Base-by-base conservation (phyloP, 2,888 invertebrate genomes). In the Torymus tubicola region DNA sequence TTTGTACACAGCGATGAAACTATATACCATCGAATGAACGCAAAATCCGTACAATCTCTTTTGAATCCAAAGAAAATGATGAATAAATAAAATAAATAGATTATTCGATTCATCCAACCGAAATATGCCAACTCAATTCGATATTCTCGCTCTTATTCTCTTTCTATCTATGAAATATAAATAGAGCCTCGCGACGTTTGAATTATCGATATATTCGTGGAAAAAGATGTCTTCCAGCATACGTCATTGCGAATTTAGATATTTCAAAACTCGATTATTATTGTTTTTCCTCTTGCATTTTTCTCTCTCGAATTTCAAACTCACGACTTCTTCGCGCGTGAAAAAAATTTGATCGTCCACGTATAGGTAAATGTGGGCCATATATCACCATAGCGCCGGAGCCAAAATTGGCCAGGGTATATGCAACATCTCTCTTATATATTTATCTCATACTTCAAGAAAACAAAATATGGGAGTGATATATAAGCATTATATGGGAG, bases 101-200 rank as follows among this genome's bases (percentile, higher is more conserved):
- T 74, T 57, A 67, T 65, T 65, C 67, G 65, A 74, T 74, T 67
- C 74, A 65, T 2, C 58, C 65, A 42, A 50, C 74, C 74, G 65
- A 74, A 74, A 74, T 74, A 74, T 53, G 60, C 21, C 64, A 74
- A 16, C 58, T 57, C 60, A 52, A 71, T 71, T 71, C 71, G 18
- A 14, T 31, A 52, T 24, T n/a, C n/a, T n/a, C n/a, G n/a, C 16
- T 70, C 31, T 24, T 3, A 24, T 3, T 67, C 16, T n/a, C 3
- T 42, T 42, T 1, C 18, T 2, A 61, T 5, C 50, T 69, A 58
- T 70, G 57, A 70, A 70, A 58, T 58, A 58, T 70, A 52, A 57
- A 68, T 55, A 57, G 42, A 58, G 55, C 18, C 11, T 14, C 16
- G 16, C 53, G 11, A 61, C n/a, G 50, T 18, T 58, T 70, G 70